Base-by-base conservation (phyloP, 2,113 vertebrate genomes). In the Nycticorax nycticorax region DNA sequence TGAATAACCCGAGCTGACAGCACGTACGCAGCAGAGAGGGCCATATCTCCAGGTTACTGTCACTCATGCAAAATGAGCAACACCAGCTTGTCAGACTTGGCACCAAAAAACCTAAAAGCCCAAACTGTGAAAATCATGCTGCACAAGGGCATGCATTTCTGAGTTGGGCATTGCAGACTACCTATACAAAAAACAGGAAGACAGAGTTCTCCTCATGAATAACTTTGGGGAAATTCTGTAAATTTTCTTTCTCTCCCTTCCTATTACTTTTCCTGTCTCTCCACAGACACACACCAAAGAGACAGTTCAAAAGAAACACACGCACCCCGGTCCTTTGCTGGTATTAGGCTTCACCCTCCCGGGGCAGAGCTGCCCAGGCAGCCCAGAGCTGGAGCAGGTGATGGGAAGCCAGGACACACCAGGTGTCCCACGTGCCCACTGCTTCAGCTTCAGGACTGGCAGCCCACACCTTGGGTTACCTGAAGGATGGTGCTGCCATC, bases 391-490 rank as follows among this genome's bases (percentile, higher is more conserved):
- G n/a, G 47, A 57, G 43, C 8, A 14, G 57, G 32, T 9, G 10
- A 35, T 0, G 0, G 33, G 28, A 68, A 50, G n/a, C 4, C 41
- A 8, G 48, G 24, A 30, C 62, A 68, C 24, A 14, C 2, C 9
- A 5, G 4, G 12, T 12, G 26, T 32, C 32, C 52, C 62, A 4
- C 1, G 5, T 0, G 0, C 2, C 13, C 19, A 20, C 35, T 9
- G 35, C 33, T 33, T 45, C 75, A 41, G 64, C 50, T n/a, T 39
- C 41, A 5, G 4, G 24, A 41, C 43, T 17, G 21, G 30, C 60
- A 53, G 53, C 37, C 23, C 37, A 21, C 23, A 27, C 8, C 19
- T 39, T 8, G 27, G 32, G 39, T 37, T 60, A 55, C 47, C 48
- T 14, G 33, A 53, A 1, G 5, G 43, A 21, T 0, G 0, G 5